Evolutionary conservation across 2,113 vertebrate genomes (phyloP).

Genomic region (Orycteropus afer): DNA sequence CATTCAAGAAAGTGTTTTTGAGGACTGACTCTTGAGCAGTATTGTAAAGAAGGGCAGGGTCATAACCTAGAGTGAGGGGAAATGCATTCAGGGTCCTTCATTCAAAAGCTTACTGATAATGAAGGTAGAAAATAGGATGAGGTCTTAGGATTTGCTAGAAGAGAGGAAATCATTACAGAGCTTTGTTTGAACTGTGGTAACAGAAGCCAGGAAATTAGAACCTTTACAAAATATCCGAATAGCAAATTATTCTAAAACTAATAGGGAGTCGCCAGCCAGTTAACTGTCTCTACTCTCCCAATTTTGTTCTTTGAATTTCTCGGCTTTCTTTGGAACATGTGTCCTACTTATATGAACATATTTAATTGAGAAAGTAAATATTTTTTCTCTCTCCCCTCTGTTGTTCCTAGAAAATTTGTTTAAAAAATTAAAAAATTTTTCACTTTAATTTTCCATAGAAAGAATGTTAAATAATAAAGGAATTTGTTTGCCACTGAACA

Average conservation of each 20-base stretch:
- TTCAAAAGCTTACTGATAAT: not conserved
- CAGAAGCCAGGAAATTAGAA: not conserved
- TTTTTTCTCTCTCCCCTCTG: not conserved
- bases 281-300: not conserved
- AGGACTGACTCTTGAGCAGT: not conserved
- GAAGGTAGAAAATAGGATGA: not conserved
- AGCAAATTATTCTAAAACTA: not conserved
- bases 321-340: not conserved
- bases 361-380: not conserved
- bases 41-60: not conserved
- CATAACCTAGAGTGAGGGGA: not conserved
- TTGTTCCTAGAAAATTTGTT: not conserved
- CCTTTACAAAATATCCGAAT: not conserved
- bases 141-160: not conserved
- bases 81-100: not conserved
- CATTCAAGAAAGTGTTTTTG: not conserved
- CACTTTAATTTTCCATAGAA: not conserved
- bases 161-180: not conserved
- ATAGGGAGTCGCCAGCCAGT: not conserved
- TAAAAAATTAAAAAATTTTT: too few relatives aligned
- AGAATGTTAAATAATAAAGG: not conserved
- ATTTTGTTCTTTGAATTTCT: not conserved
- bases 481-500: not conserved
- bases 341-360: not conserved
- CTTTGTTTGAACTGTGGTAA: not conserved